phyloP scores from a whole-genome alignment of 1,140 invertebrate species.

The Bombus picipes region DNA sequence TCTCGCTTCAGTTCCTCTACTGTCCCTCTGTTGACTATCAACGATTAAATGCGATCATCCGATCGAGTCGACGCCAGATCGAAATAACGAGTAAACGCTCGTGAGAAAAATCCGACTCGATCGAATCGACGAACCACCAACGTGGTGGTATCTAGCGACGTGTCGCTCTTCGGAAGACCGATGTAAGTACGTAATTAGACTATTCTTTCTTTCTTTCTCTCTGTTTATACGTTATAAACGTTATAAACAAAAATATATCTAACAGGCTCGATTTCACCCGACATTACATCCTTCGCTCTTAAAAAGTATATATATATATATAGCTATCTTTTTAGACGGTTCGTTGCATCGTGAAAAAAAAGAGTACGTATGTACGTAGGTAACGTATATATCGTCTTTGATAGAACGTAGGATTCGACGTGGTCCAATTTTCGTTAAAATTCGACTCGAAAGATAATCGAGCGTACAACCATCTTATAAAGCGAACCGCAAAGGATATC shows the following conservation, averaged over 20 bases:
- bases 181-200: not conserved
- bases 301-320: not conserved
- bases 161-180: constrained; percentile 35
- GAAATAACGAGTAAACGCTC: not conserved
- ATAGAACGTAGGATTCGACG: too few relatives aligned
- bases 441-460: constrained; percentile 33
- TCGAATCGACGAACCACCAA: not conserved
- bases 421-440: constrained; percentile 33
- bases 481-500: constrained; percentile 39
- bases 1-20: too few relatives aligned
- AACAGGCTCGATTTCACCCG: not conserved
- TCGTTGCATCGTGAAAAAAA: not conserved
- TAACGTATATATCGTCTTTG: not conserved
- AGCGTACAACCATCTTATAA: constrained; percentile 15
- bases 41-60: too few relatives aligned
- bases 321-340: not conserved
- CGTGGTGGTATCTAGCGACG: not conserved
- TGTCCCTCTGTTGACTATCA: too few relatives aligned
- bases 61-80: constrained; percentile 23
- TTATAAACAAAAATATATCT: not conserved
- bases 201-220: not conserved
- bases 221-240: not conserved
- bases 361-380: not conserved
- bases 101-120: not conserved
- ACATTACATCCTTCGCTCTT: too few relatives aligned